Base-by-base conservation (phyloP, 2,888 invertebrate genomes). In the Cheilosia soror region DNA sequence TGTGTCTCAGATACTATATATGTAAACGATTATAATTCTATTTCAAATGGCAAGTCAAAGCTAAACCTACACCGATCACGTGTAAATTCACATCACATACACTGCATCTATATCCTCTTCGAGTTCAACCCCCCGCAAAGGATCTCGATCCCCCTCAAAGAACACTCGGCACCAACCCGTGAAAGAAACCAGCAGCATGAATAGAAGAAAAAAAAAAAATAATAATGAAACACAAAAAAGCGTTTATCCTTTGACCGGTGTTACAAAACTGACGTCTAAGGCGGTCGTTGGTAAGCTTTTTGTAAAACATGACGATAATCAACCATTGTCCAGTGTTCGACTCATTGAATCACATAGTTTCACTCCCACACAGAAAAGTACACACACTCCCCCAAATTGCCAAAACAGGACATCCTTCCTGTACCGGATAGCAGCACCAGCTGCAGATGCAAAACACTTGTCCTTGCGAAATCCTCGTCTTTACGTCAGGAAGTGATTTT, bases 201-300 rank as follows among this genome's bases (percentile, higher is more conserved):
- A n/a, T 25, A 20, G n/a, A 9, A 31, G 9, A 11, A 68, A 1
- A 25, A 37, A 33, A 27, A 69, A 42, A 51, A 63, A n/a, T 7
- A 6, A 11, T 0, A 42, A 62, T n/a, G 2, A 9, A 66, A 33
- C 20, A 44, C n/a, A 15, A 69, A 58, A 78, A 63, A 87, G 42
- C 87, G 81, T 80, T 87, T 84, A 84, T 82, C 78, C 86, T 84
- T 75, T 75, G 87, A 86, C 87, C 82, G 88, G 27, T 68, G 66
- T 55, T 79, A 44, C 66, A 66, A 81, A 88, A 88, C 82, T 84
- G 78, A 87, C 75, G 76, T 77, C 84, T 78, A 84, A 88, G 88
- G 88, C 83, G 87, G 85, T 87, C 87, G 84, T 78, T 87, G 65
- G 68, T 79, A 86, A 87, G 87, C 87, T 88, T 88, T 87, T 87